phyloP scores from a whole-genome alignment of 2,113 vertebrate genomes.

The Alouatta palliata region DNA sequence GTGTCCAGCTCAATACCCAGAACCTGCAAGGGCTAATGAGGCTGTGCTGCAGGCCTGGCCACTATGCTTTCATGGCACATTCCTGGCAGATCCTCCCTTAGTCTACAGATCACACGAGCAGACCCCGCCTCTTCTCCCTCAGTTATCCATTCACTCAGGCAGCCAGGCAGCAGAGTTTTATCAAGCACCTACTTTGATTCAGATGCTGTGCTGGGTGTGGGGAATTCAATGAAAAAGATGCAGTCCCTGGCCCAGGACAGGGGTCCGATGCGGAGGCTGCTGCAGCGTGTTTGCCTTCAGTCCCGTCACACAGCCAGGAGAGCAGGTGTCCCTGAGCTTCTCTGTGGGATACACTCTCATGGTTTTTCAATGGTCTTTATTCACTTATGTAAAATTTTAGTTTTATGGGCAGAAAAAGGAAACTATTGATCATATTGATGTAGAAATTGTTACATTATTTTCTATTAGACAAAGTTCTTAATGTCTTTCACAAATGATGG shows the following conservation, averaged over 20 bases:
- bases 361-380: background rate
- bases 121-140: background rate
- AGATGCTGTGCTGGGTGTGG: background rate
- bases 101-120: background rate
- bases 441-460: background rate
- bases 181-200: background rate
- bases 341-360: background rate
- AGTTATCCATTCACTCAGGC: background rate
- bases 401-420: background rate
- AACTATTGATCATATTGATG: background rate
- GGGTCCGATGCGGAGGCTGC: accelerated
- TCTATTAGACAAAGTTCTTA: background rate
- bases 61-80: accelerated
- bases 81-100: background rate
- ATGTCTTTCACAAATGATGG: background rate
- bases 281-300: background rate
- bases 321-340: background rate
- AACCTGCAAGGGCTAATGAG: background rate
- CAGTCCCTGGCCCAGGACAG: background rate
- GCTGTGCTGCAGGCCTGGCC: background rate
- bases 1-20: background rate
- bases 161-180: background rate
- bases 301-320: accelerated
- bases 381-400: background rate
- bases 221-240: background rate